Evolutionary conservation across 2,113 vertebrate species (phyloP).

Genomic region (Himantopus leucocephalus): DNA sequence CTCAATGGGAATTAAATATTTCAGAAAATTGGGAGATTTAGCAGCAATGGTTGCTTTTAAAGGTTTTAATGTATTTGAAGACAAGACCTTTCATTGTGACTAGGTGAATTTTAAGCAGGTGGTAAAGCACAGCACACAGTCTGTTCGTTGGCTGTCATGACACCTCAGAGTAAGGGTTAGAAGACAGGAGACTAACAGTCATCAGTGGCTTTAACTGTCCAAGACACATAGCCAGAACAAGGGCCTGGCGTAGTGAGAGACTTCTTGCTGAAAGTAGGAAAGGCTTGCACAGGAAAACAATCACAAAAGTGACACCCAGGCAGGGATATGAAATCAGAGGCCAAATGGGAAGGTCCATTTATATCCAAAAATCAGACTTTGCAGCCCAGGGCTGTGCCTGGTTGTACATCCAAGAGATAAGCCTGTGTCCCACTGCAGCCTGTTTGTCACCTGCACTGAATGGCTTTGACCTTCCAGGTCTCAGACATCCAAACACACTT

Average conservation of each 20-base stretch:
- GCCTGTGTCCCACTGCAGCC: background rate
- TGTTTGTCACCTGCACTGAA: background rate
- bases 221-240: background rate
- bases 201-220: background rate
- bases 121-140: background rate
- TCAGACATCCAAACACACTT: background rate
- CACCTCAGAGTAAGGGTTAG: background rate
- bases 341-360: background rate
- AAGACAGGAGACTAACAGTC: background rate
- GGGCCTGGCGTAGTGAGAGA: rapidly evolving
- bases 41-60: background rate
- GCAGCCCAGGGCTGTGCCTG: background rate
- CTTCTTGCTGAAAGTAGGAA: background rate
- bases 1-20: background rate
- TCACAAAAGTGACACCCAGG: background rate
- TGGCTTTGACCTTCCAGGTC: background rate
- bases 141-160: background rate
- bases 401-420: background rate
- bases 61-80: background rate
- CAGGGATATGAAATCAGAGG: background rate
- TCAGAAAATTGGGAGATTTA: background rate
- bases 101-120: slow-evolving; percentile 49
- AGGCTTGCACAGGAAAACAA: background rate
- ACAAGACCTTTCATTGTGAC: slow-evolving; percentile 24
- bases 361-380: background rate